Conservation (phyloP, 2,888 invertebrate species). For the Platynereis dumerilii region DNA sequence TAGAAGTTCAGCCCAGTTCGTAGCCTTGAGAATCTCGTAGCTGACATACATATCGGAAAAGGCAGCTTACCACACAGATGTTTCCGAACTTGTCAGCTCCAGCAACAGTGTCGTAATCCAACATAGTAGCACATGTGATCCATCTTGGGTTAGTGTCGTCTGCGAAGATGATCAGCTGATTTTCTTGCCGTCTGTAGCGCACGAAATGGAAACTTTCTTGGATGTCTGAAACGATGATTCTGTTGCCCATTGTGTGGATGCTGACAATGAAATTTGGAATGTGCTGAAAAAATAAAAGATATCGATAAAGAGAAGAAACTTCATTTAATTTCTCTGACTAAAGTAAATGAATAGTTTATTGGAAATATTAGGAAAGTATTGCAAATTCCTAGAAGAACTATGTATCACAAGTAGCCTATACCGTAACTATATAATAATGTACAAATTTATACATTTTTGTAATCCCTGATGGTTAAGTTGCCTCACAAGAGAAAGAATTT, state of each 20-base stretch:
- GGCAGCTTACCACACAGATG: slow-evolving; percentile 77
- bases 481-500: too few species aligned
- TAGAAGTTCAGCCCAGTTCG: too few species aligned
- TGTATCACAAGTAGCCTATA: too few species aligned
- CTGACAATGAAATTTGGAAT: slow-evolving; percentile 94
- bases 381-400: too few species aligned
- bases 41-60: too few species aligned
- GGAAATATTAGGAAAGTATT: too few species aligned
- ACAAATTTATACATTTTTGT: too few species aligned
- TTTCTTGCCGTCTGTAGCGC: slow-evolving; percentile 92
- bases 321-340: neutral
- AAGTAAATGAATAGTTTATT: neutral
- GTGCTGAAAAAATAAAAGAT: slow-evolving; percentile 71
- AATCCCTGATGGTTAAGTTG: too few species aligned
- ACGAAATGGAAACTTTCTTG: slow-evolving; percentile 94
- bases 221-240: slow-evolving; percentile 93
- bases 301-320: neutral
- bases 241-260: slow-evolving; percentile 91
- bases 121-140: slow-evolving; percentile 88
- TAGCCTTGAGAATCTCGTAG: too few species aligned
- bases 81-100: slow-evolving; percentile 98
- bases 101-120: slow-evolving; percentile 96
- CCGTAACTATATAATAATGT: too few species aligned
- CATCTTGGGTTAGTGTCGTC: slow-evolving; percentile 98
- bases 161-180: slow-evolving; percentile 96